phyloP scores from a whole-genome alignment of 2,113 vertebrate genomes.

The Bufo bufo region DNA sequence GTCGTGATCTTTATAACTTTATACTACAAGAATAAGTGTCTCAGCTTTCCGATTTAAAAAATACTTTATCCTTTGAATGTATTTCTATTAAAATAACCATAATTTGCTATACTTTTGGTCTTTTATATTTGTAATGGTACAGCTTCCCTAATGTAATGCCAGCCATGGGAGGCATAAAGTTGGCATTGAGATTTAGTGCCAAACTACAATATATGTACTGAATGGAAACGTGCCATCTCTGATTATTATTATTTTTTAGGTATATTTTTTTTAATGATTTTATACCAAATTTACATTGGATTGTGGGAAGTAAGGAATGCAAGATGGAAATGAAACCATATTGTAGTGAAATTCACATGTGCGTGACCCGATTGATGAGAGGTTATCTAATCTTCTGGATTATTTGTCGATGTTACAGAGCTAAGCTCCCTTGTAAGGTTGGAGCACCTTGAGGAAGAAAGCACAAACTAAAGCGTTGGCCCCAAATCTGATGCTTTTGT shows the following conservation, averaged over 20 bases:
- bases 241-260: neutral
- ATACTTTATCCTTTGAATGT: neutral
- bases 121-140: neutral
- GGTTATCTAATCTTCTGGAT: too few species aligned
- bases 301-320: neutral
- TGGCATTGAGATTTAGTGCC: neutral
- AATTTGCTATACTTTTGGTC: constrained; percentile 27
- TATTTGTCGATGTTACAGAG: too few species aligned
- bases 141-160: neutral
- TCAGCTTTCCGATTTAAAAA: neutral
- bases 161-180: neutral
- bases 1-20: neutral
- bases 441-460: too few species aligned
- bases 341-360: neutral
- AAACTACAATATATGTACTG: neutral
- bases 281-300: neutral
- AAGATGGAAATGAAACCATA: neutral
- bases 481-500: too few species aligned
- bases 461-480: too few species aligned
- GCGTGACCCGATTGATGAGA: too few species aligned
- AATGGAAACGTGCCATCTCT: neutral
- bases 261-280: neutral
- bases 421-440: too few species aligned
- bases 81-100: constrained; percentile 9
- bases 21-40: neutral